These are phyloP conservation scores for Cuculus canorus DNA, from an alignment of 2,797 vertebrate species.

Conservation along the genomic window DNA sequence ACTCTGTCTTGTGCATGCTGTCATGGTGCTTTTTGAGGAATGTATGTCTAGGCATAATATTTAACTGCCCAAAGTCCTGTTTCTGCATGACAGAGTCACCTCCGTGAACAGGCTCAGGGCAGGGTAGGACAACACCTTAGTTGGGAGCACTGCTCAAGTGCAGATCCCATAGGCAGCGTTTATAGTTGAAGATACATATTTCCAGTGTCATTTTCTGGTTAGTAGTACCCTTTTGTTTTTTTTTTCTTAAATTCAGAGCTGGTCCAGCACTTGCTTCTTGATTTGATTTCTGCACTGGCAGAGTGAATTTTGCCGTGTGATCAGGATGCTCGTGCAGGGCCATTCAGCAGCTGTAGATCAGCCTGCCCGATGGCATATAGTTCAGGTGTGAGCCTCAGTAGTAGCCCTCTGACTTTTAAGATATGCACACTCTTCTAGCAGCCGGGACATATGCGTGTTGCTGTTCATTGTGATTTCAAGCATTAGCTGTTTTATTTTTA, in stretches of 20 bases:
- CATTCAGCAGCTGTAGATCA: neutral
- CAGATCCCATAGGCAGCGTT: neutral
- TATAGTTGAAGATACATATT: neutral
- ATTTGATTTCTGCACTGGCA: neutral
- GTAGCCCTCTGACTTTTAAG: neutral
- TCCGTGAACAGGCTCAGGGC: neutral
- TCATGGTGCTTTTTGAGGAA: neutral
- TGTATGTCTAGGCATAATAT: neutral
- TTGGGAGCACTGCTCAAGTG: neutral
- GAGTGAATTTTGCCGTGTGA: neutral
- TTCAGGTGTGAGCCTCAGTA: neutral
- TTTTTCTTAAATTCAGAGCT: neutral
- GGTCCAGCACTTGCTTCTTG: neutral
- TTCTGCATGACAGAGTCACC: neutral
- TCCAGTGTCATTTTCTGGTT: neutral
- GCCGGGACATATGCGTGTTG: neutral
- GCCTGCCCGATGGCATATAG: neutral
- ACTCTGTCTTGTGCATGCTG: neutral
- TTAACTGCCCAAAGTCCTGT: neutral
- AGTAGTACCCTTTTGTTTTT: neutral
- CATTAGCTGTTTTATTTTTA: neutral
- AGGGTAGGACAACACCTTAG: neutral
- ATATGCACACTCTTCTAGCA: neutral
- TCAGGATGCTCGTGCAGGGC: neutral
- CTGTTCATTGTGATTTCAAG: neutral